Evolutionary conservation across 2,113 vertebrate genomes (phyloP).

Genomic region (Petrocephalus zakoni): DNA sequence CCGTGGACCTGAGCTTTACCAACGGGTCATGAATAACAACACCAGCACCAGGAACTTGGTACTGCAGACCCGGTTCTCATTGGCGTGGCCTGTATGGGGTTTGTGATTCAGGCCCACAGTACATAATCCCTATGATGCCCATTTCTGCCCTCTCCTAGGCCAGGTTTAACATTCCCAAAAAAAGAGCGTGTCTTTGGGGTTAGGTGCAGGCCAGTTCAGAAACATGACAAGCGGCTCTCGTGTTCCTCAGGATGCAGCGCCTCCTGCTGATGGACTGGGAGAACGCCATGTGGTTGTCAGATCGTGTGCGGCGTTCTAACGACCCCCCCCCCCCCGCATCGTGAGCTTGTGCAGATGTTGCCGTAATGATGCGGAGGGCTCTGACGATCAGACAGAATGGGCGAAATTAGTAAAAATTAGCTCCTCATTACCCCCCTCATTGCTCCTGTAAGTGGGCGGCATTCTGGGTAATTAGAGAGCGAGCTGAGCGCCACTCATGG

Average conservation of each 20-base stretch:
- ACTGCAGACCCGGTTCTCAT: not conserved
- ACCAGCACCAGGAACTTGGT: not conserved
- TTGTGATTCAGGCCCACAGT: not conserved
- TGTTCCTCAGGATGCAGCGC: not conserved
- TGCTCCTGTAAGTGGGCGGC: constrained; percentile 71
- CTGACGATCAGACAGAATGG: constrained; percentile 60
- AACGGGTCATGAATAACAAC: not conserved
- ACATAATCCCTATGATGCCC: not conserved
- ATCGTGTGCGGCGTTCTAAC: not conserved
- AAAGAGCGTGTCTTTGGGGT: not conserved
- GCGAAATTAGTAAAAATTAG: constrained; percentile 70
- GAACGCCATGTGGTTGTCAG: not conserved
- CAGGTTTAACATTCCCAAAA: not conserved
- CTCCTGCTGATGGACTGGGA: constrained; percentile 27
- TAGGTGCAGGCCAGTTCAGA: not conserved
- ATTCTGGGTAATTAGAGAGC: constrained; percentile 63
- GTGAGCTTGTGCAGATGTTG: constrained; percentile 65
- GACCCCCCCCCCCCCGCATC: constrained; percentile 37
- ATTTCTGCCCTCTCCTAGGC: not conserved
- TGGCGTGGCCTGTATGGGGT: not conserved
- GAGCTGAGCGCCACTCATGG: constrained; percentile 42
- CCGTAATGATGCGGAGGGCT: constrained; percentile 65
- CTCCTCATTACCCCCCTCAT: constrained; percentile 74
- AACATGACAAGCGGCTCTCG: not conserved
- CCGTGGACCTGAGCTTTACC: not conserved